Base-by-base conservation (phyloP, 2,888 invertebrate species). In the Ormia ochracea region DNA sequence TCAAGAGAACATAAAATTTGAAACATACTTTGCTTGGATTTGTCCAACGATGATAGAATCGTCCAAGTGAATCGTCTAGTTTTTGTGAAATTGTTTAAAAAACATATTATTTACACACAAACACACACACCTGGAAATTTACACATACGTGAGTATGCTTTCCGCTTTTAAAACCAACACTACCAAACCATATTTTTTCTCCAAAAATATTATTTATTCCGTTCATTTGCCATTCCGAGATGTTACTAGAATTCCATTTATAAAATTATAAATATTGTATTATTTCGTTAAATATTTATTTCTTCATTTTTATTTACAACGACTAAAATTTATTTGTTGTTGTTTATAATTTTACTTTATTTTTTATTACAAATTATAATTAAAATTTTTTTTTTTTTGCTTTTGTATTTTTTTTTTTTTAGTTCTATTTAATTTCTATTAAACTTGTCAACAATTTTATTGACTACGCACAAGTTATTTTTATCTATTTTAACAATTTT, bases 341-440 rank as follows among this genome's bases (percentile, higher is more conserved):
- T 43, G 54, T 68, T 45, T 45, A 50, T 12, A 7, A 50, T 19
- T 41, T 21, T 36, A 45, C 28, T 48, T 38, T 3, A n/a, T 58
- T 21, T 54, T n/a, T n/a, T 58, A 2, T 14, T 7, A 14, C 14
- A 1, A 14, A 3, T 50, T 28, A n/a, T 14, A 26, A 6, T 4
- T 23, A 1, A 3, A 21, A 19, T 10, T 43, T 9, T 21, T 48
- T 0, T 26, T 33, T n/a, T 38, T 28, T 43, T 9, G n/a, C 38
- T 0, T 26, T 33, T n/a, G 26, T 28, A 21, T 61, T 52, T 50
- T 12, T 41, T 61, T 38, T 43, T 43, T 23, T 26, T 7, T 21
- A 21, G 45, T 63, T 48, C 41, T 43, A 58, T 56, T 73, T 63
- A 31, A 54, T 33, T 61, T 21, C 10, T 17, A 72, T 23, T n/a